A percentile compares a stretch with the other conserved stretches of the same genome.
These are phyloP conservation scores for Petroica traversi DNA, from an alignment of 2,113 vertebrate genomes.

Conservation along the genomic window DNA sequence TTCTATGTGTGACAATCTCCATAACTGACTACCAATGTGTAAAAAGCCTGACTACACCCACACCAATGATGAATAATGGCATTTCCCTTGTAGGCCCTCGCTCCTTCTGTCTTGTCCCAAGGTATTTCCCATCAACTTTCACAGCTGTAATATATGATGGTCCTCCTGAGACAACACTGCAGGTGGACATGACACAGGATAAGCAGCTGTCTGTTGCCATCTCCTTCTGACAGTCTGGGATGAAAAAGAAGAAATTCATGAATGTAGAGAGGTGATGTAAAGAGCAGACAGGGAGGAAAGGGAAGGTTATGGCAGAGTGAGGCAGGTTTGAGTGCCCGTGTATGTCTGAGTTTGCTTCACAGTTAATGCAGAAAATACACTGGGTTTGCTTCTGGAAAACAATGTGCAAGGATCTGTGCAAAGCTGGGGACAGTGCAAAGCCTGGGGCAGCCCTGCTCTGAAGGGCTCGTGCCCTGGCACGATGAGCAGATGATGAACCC, in stretches of 20 bases:
- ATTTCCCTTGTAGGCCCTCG: background rate
- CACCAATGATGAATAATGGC: background rate
- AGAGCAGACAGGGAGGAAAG: background rate
- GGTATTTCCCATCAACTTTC: background rate
- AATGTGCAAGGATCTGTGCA: background rate
- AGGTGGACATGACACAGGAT: background rate
- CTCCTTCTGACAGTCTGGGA: background rate
- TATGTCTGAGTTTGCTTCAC: background rate
- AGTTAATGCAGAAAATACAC: background rate
- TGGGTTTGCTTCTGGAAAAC: background rate
- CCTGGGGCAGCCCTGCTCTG: background rate
- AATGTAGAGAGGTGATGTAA: background rate
- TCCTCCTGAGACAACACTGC: background rate
- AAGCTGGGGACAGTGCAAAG: background rate
- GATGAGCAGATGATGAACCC: fast-evolving
- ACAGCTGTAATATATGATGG: background rate
- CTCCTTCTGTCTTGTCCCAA: background rate
- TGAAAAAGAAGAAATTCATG: background rate
- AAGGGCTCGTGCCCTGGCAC: background rate
- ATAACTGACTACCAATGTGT: background rate
- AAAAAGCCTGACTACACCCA: background rate
- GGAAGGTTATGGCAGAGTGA: background rate
- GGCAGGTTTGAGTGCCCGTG: background rate
- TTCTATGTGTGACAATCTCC: background rate
- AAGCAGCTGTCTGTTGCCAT: background rate